Evolutionary conservation across 2,888 invertebrate species (phyloP), one percentile per base, ranked within the genome.

Genomic region (Zygaena filipendulae): DNA sequence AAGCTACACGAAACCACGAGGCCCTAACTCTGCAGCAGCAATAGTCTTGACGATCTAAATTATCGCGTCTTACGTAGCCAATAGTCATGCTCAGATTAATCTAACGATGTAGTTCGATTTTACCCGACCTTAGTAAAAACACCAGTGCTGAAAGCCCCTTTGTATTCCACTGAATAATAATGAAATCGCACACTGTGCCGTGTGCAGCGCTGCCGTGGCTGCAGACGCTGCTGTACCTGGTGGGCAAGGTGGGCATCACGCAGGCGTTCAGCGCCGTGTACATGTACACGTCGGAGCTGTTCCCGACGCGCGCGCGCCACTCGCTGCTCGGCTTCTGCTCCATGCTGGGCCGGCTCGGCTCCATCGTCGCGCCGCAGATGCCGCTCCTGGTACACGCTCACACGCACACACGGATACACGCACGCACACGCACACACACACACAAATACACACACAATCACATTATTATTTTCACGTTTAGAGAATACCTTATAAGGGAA

Each of bases 281-380:
- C 60, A 83, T 87, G 63, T 87, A 86, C 58, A 87, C 88, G 3
- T 84, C 87, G 26, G 89, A 90, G 68, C 74, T 90, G 59, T 90
- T 88, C 61, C 89, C 90, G 1, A 90, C 89, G 29, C 84, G 83
- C 35, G 81, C 87, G 24, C 80, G 89, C 1, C 87, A 88, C 59
- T 83, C 84, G 18, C 67, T 88, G 44, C 81, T 89, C 27, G 87
- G 86, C 8, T 75, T 85, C 42, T 88, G 88, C 59, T 88, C 88
- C 22, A 88, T 88, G 87, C 79, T 87, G 37, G 89, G 89, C 19
- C 72, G 88, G n/a, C 56, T 89, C 25, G 89, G 89, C 1, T 86
- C 87, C 10, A 88, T 89, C 61, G 56, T 87, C 27, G 88, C 90
- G 9, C 89, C 90, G 1, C 88, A 88, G 64, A 86, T 87, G 49